These are phyloP conservation scores for Seira sanloemensis DNA, from an alignment of 2,888 invertebrate genomes.

Conservation along the genomic window DNA sequence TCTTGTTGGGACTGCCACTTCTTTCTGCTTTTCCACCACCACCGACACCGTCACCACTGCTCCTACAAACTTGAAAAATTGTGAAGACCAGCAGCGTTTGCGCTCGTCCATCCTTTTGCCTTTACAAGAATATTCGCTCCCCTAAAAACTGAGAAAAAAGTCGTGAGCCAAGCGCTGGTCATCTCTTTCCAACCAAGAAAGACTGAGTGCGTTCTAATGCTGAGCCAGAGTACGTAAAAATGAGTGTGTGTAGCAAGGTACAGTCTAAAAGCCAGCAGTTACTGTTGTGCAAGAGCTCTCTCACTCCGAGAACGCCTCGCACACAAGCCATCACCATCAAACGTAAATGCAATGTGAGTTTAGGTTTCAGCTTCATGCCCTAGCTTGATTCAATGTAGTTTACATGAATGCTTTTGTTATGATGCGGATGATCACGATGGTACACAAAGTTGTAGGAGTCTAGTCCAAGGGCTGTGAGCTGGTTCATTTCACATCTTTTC, in stretches of 20 bases:
- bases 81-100: constrained; percentile 59
- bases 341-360: not conserved
- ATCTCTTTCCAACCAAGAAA: constrained; percentile 39
- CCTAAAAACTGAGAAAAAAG: not conserved
- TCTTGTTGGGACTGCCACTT: not conserved
- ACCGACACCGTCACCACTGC: constrained; percentile 28
- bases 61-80: not conserved
- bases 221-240: not conserved
- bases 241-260: not conserved
- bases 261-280: constrained; percentile 16
- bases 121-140: no score
- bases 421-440: constrained; percentile 27
- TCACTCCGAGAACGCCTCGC: constrained; percentile 10
- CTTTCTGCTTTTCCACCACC: constrained; percentile 21
- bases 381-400: constrained; percentile 25
- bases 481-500: constrained; percentile 64
- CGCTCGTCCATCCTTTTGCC: constrained; percentile 57
- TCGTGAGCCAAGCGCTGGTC: constrained; percentile 38
- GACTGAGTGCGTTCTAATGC: constrained; percentile 45
- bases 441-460: constrained; percentile 50
- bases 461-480: constrained; percentile 64
- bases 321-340: constrained; percentile 5
- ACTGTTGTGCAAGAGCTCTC: not conserved
- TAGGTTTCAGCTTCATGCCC: not conserved
- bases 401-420: constrained; percentile 57